Percentiles rank a stretch among this genome's conserved stretches.
These are phyloP conservation scores for Gopherus evgoodei DNA, from an alignment of 2,113 vertebrate species.

Conservation along the genomic window DNA sequence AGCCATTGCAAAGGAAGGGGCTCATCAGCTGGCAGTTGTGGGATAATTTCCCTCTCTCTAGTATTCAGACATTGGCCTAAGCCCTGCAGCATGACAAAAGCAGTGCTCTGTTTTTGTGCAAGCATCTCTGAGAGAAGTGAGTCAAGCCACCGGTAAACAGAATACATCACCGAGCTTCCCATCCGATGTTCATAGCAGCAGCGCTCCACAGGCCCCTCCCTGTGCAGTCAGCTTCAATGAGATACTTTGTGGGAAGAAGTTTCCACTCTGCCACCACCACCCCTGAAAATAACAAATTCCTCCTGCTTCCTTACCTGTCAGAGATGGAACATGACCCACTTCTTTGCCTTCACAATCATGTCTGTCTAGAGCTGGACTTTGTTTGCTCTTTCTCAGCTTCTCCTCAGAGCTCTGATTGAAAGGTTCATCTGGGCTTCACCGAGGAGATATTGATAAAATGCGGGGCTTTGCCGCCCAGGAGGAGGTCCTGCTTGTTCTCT, in stretches of 20 bases:
- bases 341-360: neutral
- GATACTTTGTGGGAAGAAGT: slow-evolving; percentile 29
- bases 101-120: neutral
- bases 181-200: slow-evolving; percentile 56
- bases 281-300: neutral
- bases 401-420: neutral
- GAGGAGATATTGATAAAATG: neutral
- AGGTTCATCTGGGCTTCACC: too few relatives aligned
- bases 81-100: neutral
- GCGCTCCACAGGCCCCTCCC: neutral
- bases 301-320: neutral
- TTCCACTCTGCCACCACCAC: slow-evolving; percentile 14
- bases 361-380: neutral
- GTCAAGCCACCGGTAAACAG: slow-evolving; percentile 58
- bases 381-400: neutral
- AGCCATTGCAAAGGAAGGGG: neutral
- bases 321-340: slow-evolving; percentile 3
- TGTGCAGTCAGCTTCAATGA: neutral
- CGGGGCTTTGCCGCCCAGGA: neutral
- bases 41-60: neutral
- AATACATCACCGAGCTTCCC: slow-evolving; percentile 52
- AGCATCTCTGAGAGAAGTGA: neutral
- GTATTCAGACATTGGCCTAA: neutral
- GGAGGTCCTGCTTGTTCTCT: neutral
- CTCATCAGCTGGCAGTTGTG: neutral